Conservation (phyloP, 2,888 invertebrate genomes). For the Dendrolimus pini region DNA sequence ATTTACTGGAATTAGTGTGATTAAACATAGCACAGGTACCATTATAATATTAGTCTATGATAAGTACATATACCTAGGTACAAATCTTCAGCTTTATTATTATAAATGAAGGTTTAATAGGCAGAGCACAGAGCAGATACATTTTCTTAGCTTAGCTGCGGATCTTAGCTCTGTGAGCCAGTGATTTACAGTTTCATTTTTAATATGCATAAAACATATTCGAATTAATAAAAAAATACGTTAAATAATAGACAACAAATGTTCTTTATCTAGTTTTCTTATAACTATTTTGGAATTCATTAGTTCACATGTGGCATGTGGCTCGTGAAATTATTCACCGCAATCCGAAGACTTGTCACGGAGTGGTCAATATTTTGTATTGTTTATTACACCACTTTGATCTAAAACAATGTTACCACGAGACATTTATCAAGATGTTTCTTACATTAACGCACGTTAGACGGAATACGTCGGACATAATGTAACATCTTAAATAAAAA, state of each 20-base stretch:
- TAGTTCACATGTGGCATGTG: conserved; percentile 42
- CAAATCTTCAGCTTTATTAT: no score
- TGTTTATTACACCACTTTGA: conserved; percentile 66
- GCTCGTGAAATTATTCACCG: conserved; percentile 51
- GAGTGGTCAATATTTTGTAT: conserved; percentile 53
- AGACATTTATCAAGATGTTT: conserved; percentile 49
- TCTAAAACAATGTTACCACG: conserved; percentile 44
- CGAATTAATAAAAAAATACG: conserved; percentile 17
- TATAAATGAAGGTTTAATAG: no score
- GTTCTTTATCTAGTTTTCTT: conserved; percentile 36
- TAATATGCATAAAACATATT: no score
- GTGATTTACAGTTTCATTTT: no score
- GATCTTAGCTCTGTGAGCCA: no score
- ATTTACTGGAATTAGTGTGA: no score
- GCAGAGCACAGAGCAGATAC: no score
- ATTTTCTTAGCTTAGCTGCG: no score
- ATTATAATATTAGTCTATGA: no score
- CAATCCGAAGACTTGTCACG: conserved; percentile 54
- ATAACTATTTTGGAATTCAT: conserved; percentile 55
- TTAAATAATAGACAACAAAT: conserved; percentile 29
- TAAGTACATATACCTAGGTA: no score
- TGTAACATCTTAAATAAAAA: conserved; percentile 35
- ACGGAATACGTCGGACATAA: conserved; percentile 50
- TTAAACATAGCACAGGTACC: no score
- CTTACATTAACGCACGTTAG: conserved; percentile 46